Conservation (phyloP, 2,113 vertebrate species). For the Sorex araneus region DNA sequence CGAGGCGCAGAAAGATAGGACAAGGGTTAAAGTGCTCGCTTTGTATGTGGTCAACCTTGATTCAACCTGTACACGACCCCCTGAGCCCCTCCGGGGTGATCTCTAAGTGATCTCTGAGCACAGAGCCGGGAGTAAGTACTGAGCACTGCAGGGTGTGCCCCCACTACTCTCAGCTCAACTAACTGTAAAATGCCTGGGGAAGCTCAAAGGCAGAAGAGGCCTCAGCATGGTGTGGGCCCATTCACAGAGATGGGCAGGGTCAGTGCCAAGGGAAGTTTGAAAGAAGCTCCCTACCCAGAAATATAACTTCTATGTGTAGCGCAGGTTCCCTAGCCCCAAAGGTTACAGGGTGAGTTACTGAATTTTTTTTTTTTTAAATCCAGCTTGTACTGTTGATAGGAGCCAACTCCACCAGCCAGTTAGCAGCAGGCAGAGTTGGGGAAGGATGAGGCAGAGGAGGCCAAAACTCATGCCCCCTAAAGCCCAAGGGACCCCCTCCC, state of each 20-base stretch:
- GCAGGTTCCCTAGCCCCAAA: not conserved
- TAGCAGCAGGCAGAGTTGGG: not conserved
- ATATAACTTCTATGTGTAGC: not conserved
- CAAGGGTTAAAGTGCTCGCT: no score
- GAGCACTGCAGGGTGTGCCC: no score
- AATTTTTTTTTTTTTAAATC: no score
- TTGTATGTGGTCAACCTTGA: no score
- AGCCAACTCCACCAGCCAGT: not conserved
- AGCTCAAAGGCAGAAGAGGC: not conserved
- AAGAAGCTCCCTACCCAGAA: not conserved
- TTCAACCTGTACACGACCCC: no score
- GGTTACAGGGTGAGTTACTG: not conserved
- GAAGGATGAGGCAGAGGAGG: not conserved
- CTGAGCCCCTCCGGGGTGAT: no score
- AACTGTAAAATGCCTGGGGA: not conserved
- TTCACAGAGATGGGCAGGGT: not conserved
- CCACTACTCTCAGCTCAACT: no score
- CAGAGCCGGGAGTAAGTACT: no score
- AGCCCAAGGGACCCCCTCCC: not conserved
- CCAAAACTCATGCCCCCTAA: not conserved
- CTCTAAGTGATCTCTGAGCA: no score
- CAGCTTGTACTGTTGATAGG: not conserved
- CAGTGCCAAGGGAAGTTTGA: not conserved
- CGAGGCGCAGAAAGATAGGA: no score
- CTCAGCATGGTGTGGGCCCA: not conserved